Conservation (phyloP, 1,140 invertebrate genomes). For the Grapholita molesta region DNA sequence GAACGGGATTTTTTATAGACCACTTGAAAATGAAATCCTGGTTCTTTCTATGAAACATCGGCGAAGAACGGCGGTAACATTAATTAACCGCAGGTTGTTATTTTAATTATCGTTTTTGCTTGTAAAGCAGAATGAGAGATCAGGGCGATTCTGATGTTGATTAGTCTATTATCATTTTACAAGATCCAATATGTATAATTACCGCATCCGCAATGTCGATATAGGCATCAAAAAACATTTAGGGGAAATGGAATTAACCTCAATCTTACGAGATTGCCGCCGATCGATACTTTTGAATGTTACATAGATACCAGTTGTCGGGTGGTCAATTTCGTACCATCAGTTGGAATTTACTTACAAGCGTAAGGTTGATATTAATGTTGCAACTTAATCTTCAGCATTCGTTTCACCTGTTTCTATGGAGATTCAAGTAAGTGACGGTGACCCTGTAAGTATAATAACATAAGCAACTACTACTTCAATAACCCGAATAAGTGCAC, state of each 20-base stretch:
- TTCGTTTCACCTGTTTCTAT: not conserved
- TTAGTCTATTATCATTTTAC: too few relatives aligned
- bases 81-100: constrained; percentile 7
- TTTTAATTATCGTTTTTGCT: not conserved
- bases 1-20: not conserved
- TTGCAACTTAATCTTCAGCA: too few relatives aligned
- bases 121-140: not conserved
- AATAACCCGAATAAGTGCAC: too few relatives aligned
- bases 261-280: not conserved
- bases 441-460: not conserved
- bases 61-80: not conserved
- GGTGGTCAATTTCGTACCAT: not conserved
- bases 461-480: too few relatives aligned
- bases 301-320: not conserved
- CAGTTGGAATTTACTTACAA: not conserved
- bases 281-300: not conserved
- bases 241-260: not conserved
- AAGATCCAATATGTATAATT: too few relatives aligned
- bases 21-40: constrained; percentile 3
- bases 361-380: not conserved
- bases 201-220: too few relatives aligned
- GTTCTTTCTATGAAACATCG: not conserved
- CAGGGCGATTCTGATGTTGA: not conserved
- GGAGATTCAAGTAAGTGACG: not conserved
- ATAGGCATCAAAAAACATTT: too few relatives aligned